A percentile compares a stretch with the other conserved stretches of the same genome.
These are phyloP conservation scores for Esox lucius DNA, from an alignment of 2,797 vertebrate genomes.

Conservation along the genomic window DNA sequence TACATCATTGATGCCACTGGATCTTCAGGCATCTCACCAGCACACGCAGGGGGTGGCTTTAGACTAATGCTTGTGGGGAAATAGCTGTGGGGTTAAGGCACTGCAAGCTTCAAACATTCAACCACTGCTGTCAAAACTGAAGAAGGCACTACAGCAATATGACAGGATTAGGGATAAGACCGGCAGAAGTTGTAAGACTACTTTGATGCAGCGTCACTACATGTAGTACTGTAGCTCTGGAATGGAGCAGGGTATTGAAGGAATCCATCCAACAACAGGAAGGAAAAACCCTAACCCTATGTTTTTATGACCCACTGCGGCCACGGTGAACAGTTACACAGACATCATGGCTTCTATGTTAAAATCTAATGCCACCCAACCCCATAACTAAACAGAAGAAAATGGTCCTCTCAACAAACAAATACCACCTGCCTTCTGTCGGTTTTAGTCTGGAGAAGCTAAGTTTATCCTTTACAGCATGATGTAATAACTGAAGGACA, in stretches of 20 bases:
- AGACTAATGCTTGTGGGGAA: not conserved
- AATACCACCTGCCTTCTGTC: constrained; percentile 14
- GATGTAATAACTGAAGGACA: too few relatives aligned
- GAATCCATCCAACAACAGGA: constrained; percentile 30
- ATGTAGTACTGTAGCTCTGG: constrained; percentile 24
- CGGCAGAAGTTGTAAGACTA: constrained; percentile 31
- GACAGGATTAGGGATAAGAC: constrained; percentile 52
- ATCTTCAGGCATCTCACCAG: not conserved
- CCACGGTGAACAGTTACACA: not conserved
- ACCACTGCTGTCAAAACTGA: constrained; percentile 35
- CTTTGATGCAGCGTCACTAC: constrained; percentile 40
- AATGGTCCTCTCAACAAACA: constrained; percentile 22
- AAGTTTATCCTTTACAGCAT: too few relatives aligned
- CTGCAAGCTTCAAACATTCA: constrained; percentile 29
- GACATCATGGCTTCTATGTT: not conserved
- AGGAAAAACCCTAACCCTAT: constrained; percentile 15
- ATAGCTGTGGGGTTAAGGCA: constrained; percentile 10
- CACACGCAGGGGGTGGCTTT: not conserved
- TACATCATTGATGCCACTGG: not conserved
- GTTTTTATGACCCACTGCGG: constrained; percentile 14
- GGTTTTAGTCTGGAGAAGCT: constrained; percentile 11
- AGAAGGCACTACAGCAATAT: constrained; percentile 24
- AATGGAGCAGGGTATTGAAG: not conserved
- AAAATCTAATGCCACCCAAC: constrained; percentile 27
- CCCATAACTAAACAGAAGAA: constrained; percentile 22